Evolutionary conservation across 2,113 vertebrate species (phyloP).

Genomic region (Alligator mississippiensis): DNA sequence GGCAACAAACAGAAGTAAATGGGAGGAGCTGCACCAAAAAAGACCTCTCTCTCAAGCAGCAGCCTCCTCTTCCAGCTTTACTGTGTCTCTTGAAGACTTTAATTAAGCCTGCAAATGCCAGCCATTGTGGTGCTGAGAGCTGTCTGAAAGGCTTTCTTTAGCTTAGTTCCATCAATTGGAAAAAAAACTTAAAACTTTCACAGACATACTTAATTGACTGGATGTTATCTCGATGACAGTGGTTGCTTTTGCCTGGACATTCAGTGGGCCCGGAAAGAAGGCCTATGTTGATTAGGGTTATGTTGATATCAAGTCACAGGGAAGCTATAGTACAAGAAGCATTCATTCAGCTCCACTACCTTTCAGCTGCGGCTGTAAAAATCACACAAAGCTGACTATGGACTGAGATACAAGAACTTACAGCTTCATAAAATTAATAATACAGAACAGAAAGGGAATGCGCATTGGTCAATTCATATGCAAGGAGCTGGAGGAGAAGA

Average conservation of each 20-base stretch:
- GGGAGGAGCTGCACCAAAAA: constrained; percentile 93
- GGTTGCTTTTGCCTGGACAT: constrained; percentile 46
- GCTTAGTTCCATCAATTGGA: constrained; percentile 31
- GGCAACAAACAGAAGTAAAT: constrained; percentile 88
- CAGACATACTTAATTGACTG: constrained; percentile 27
- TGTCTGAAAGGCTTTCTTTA: constrained; percentile 24
- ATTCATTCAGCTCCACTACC: constrained; percentile 55
- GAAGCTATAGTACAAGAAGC: constrained; percentile 13
- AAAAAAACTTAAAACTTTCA: constrained; percentile 38
- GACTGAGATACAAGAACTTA: constrained; percentile 58
- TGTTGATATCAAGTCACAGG: background rate
- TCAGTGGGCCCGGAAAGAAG: constrained; percentile 28
- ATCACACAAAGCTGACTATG: constrained; percentile 51
- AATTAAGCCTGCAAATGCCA: constrained; percentile 59
- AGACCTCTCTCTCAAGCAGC: constrained; percentile 74
- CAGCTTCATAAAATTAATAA: constrained; percentile 67
- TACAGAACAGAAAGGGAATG: constrained; percentile 46
- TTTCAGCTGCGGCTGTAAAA: constrained; percentile 51
- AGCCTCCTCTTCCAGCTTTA: constrained; percentile 52
- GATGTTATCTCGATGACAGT: background rate
- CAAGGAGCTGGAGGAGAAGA: constrained; percentile 32
- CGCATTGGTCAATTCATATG: constrained; percentile 50
- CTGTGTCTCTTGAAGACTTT: constrained; percentile 58
- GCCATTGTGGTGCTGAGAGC: constrained; percentile 1
- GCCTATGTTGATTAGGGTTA: background rate